These are phyloP conservation scores for Rhinichthys osculus DNA, from an alignment of 2,797 vertebrate genomes.

Conservation along the genomic window DNA sequence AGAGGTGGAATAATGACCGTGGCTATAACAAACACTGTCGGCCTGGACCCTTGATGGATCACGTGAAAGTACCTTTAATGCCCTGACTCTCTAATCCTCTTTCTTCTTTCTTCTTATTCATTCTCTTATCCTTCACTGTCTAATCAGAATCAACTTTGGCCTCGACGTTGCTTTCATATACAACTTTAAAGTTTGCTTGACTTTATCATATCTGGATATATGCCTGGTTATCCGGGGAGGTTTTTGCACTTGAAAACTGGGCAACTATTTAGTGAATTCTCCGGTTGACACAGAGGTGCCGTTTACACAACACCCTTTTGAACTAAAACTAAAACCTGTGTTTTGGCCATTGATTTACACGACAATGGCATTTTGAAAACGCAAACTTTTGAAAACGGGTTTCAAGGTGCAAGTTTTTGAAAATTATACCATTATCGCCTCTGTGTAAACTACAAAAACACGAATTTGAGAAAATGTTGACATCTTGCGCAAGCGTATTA, in stretches of 20 bases:
- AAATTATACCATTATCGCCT: no score
- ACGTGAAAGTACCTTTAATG: slow-evolving; percentile 34
- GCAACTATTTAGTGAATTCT: no score
- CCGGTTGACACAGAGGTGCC: background rate
- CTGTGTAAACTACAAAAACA: no score
- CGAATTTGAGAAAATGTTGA: no score
- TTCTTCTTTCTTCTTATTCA: slow-evolving; percentile 7
- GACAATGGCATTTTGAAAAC: background rate
- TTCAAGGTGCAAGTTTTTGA: no score
- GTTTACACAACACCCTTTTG: no score
- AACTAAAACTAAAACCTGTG: no score
- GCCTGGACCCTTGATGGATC: slow-evolving; percentile 42
- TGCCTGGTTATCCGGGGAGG: background rate
- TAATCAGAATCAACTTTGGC: slow-evolving; percentile 4
- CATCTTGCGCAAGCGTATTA: no score
- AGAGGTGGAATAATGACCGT: slow-evolving; percentile 60
- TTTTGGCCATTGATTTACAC: no score
- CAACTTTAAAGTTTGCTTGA: background rate
- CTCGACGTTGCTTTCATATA: background rate
- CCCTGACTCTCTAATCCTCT: background rate
- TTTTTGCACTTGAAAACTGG: background rate
- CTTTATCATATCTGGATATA: no score
- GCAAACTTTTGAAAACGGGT: no score
- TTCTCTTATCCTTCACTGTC: background rate
- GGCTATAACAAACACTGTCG: slow-evolving; percentile 45